Conservation (phyloP, 1,140 invertebrate species). For the Araneus ventricosus region DNA sequence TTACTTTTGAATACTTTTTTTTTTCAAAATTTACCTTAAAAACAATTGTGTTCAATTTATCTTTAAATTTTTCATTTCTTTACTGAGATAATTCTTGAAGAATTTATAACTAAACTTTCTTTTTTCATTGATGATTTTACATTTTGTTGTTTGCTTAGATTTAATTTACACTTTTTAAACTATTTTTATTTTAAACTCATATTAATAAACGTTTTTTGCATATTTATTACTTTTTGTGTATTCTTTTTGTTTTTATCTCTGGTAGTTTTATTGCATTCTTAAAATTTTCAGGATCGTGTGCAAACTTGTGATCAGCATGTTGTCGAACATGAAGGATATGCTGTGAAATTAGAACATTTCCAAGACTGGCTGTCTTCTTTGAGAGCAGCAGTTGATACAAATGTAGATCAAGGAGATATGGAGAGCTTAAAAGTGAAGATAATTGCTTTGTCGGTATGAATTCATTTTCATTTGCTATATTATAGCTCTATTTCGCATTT, state of each 20-base stretch:
- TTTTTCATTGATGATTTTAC: too few relatives aligned
- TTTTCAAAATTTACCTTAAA: too few relatives aligned
- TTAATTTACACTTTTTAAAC: too few relatives aligned
- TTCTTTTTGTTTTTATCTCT: not conserved
- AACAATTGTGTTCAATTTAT: too few relatives aligned
- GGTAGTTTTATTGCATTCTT: not conserved
- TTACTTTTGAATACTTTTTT: too few relatives aligned
- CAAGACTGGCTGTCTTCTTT: constrained; percentile 87
- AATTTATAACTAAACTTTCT: not conserved
- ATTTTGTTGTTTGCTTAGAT: too few relatives aligned
- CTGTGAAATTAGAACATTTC: constrained; percentile 87
- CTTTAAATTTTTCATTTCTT: too few relatives aligned
- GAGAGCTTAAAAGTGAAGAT: constrained; percentile 88
- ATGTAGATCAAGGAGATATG: constrained; percentile 82
- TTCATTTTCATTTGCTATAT: not conserved
- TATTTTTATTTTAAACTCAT: too few relatives aligned
- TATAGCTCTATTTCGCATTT: too few relatives aligned
- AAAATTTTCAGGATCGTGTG: constrained; percentile 83
- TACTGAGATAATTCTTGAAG: too few relatives aligned
- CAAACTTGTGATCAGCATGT: constrained; percentile 86
- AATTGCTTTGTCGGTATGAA: constrained; percentile 86
- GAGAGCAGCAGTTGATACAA: constrained; percentile 85
- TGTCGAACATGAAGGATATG: constrained; percentile 89
- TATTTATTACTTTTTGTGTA: not conserved
- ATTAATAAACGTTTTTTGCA: too few relatives aligned